Base-by-base conservation (phyloP, 2,113 vertebrate genomes). In the Indicator maculatus region DNA sequence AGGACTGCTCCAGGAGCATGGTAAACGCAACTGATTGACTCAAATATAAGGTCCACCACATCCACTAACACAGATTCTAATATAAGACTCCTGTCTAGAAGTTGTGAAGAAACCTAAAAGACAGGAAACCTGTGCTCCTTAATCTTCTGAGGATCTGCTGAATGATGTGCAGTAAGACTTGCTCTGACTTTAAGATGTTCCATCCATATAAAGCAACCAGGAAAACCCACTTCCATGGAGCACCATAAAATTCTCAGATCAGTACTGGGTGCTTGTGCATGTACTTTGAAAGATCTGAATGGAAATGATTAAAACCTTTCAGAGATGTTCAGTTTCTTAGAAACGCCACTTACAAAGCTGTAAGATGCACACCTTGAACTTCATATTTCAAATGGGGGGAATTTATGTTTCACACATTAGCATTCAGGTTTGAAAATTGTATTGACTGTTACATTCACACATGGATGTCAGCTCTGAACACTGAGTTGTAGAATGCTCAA, bases 401-500 rank as follows among this genome's bases (percentile, higher is more conserved):
- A 61, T 52, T 61, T 24, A 28, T 27, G 36, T 21, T 59, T 30
- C 58, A 45, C 52, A 33, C 27, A 30, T 4, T 0, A 0, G 26
- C 45, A 16, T 27, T 75, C 15, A 26, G 45, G 64, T 72, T 41
- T 64, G 75, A 69, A 77, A 77, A 77, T 1, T 4, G 23, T 70
- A 64, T 2, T 19, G 67, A 13, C 41, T 14, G 16, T 65, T 41
- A 19, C 1, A 10, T 31, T 69, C 36, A 67, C 16, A 55, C 36
- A 11, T 23, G 9, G 47, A 60, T 0, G 26, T 72, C 56, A 69
- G 52, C 45, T 88, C 50, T 58, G 67, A 71, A 61, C n/a, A 47
- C 27, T 0, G 1, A 65, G 30, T 20, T 33, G 31, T 1, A 60
- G 39, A 64, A 45, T 0, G 16, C 52, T 60, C 23, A n/a, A 20